These are phyloP conservation scores for Galago senegalensis DNA, from an alignment of 2,797 vertebrate genomes.

Conservation along the genomic window DNA sequence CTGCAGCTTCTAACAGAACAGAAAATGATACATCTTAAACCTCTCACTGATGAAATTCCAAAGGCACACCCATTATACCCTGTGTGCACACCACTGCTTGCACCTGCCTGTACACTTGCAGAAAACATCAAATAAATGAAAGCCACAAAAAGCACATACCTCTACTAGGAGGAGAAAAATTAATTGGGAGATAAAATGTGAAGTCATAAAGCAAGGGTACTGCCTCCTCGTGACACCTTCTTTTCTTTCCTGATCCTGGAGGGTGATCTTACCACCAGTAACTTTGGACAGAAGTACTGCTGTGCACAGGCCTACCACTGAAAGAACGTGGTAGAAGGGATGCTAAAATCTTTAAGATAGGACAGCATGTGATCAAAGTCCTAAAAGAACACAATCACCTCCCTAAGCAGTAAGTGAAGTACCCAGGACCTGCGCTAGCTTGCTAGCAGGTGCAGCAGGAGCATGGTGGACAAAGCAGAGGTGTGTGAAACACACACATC, in stretches of 20 bases:
- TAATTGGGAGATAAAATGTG: not conserved
- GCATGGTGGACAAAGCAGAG: fast-evolving
- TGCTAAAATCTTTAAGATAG: fast-evolving
- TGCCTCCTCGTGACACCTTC: fast-evolving
- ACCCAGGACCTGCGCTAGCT: fast-evolving
- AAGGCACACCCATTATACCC: not conserved
- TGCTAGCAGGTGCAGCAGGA: fast-evolving
- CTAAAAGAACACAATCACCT: too few relatives aligned
- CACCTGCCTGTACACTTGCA: not conserved
- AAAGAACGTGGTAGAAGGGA: fast-evolving
- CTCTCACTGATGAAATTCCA: fast-evolving
- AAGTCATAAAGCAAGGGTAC: not conserved
- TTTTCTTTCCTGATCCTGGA: not conserved
- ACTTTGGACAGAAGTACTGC: too few relatives aligned
- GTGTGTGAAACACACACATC: fast-evolving
- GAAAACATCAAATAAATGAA: not conserved
- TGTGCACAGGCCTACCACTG: fast-evolving
- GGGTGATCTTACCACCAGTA: not conserved
- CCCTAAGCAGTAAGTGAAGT: fast-evolving
- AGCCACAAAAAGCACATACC: not conserved
- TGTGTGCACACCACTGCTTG: fast-evolving
- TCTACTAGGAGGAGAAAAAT: not conserved
- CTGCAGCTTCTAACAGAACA: not conserved
- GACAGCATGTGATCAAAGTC: fast-evolving
- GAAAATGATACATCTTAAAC: not conserved